A percentile compares a stretch with the other conserved stretches of the same genome.
Conservation (phyloP, 2,113 vertebrate genomes). For the Lanius collurio region DNA sequence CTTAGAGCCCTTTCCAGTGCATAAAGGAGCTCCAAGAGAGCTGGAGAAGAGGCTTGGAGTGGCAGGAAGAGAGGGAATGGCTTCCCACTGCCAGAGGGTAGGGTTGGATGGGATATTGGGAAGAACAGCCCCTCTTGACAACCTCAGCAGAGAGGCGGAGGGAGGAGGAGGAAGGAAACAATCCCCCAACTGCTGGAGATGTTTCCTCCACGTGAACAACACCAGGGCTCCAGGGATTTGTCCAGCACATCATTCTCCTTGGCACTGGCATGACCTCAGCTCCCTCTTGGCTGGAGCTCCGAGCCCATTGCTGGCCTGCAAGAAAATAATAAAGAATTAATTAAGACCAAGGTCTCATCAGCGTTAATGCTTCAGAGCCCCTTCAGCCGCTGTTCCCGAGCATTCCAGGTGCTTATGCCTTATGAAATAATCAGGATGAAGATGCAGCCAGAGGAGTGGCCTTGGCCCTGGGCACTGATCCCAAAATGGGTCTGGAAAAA, state of each 20-base stretch:
- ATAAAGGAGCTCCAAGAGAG: not conserved
- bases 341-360: not conserved
- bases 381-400: not conserved
- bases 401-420: not conserved
- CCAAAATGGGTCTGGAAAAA: rapidly evolving
- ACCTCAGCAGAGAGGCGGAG: not conserved
- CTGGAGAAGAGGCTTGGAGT: not conserved
- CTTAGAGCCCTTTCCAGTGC: not conserved
- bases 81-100: not conserved
- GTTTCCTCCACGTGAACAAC: not conserved
- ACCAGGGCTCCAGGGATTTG: not conserved
- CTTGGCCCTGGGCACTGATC: not conserved
- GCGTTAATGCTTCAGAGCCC: conserved; percentile 51
- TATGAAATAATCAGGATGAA: conserved; percentile 47
- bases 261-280: not conserved
- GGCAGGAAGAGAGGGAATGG: not conserved
- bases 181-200: not conserved
- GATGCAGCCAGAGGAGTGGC: not conserved
- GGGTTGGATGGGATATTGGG: not conserved
- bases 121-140: not conserved
- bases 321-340: conserved; percentile 60
- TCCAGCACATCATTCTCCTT: not conserved
- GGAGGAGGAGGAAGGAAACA: not conserved
- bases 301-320: not conserved
- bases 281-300: not conserved